Base-by-base conservation (phyloP, 1,140 invertebrate genomes). In the Saccostrea glomerata region DNA sequence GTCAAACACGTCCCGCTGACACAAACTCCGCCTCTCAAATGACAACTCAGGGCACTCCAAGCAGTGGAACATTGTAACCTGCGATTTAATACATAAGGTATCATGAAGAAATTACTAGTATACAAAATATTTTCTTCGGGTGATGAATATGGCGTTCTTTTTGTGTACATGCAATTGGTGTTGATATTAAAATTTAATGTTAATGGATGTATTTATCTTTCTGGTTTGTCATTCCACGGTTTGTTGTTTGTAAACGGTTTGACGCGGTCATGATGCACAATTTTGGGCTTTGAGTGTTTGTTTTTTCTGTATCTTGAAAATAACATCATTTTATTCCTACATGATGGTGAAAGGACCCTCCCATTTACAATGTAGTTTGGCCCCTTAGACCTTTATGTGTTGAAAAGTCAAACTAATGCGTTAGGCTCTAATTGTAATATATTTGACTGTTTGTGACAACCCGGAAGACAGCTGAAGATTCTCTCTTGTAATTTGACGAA, bases 231-330 rank as follows among this genome's bases (percentile, higher is more conserved):
- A 36, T 36, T 36, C 30, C 0, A 36, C 30, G 30, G 30, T 36
- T 36, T 36, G 30, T 36, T 36, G 30, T 36, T 36, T 36, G 82
- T 47, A 23, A 40, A 47, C 40, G 82, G 82, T 66, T 90, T 87
- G 6, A 90, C 86, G 30, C 86, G 20, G 54, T 89, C 63, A 36
- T 36, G 30, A 36, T 36, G 30, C 30, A 36, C 30, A 36, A 36
- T 36, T 36, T 36, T 36, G 30, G 30, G 30, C 30, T 36, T 36
- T 36, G 30, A 36, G 30, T 36, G 30, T 36, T 36, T 36, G 30
- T 36, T 36, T 36, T 36, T 36, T 36, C 30, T 89, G 66, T 17
- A 89, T 87, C 83, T 86, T 87, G 25, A 85, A 89, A 30, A 89
- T 83, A 6, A 89, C 7, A 82, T 89, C 86, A 60, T 84, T 87